Conservation (phyloP, 2,797 vertebrate genomes). For the Nasua narica region DNA sequence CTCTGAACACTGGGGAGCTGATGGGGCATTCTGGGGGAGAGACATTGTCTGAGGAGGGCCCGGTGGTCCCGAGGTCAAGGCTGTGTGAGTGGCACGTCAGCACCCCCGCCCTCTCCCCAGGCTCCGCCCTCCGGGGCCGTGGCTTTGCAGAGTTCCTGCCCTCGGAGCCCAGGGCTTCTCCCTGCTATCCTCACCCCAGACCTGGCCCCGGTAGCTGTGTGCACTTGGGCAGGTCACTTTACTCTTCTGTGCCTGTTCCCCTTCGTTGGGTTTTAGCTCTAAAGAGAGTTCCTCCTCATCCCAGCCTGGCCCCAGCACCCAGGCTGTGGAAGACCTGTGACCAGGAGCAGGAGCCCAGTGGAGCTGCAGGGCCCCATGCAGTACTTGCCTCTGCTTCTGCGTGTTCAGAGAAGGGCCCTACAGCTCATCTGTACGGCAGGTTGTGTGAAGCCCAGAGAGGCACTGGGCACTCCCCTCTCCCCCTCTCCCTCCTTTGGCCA, state of each 20-base stretch:
- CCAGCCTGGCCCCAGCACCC: neutral
- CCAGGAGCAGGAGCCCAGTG: neutral
- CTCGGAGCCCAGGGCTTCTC: neutral
- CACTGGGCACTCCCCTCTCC: rapidly evolving
- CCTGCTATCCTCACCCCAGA: neutral
- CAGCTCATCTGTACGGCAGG: neutral
- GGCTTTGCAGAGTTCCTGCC: neutral
- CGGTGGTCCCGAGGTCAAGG: neutral
- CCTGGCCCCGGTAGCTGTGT: neutral
- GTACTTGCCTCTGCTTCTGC: neutral
- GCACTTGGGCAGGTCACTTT: neutral
- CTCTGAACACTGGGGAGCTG: neutral
- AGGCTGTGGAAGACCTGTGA: neutral
- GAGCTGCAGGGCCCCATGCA: neutral
- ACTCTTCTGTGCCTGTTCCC: neutral
- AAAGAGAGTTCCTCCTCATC: neutral
- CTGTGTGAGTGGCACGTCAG: rapidly evolving
- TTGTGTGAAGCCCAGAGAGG: neutral
- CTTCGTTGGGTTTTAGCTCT: neutral
- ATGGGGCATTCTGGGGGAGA: neutral
- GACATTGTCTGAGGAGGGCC: neutral
- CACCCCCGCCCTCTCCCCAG: neutral
- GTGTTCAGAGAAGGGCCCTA: neutral
- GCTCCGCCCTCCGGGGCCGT: neutral
- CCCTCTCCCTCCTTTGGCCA: neutral